phyloP scores from a whole-genome alignment of 1,140 invertebrate species.

The Drosophila serrata region DNA sequence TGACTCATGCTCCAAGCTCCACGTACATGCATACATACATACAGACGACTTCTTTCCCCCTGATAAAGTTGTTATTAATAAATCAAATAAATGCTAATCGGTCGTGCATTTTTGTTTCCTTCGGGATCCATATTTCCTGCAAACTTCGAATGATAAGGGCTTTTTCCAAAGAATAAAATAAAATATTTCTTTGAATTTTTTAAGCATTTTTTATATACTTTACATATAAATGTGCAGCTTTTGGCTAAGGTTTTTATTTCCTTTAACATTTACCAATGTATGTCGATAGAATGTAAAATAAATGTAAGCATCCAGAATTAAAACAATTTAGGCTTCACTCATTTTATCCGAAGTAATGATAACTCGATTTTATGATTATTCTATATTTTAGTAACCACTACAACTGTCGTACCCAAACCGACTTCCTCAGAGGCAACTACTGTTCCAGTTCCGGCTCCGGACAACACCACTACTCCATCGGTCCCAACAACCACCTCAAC shows the following conservation, averaged over 20 bases:
- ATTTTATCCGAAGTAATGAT: background rate
- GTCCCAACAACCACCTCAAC: constrained; percentile 47
- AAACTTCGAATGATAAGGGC: background rate
- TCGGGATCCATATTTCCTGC: background rate
- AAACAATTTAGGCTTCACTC: no score
- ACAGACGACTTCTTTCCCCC: background rate
- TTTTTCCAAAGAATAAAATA: background rate
- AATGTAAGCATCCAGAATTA: no score
- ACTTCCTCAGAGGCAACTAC: constrained; percentile 30
- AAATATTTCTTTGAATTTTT: no score
- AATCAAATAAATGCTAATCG: constrained; percentile 5
- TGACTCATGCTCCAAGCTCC: constrained; percentile 15
- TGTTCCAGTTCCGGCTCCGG: constrained; percentile 22
- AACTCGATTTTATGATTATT: background rate
- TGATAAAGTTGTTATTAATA: constrained; percentile 12
- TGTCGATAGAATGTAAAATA: no score
- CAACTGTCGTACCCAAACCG: constrained; percentile 14
- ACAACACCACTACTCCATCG: constrained; percentile 28
- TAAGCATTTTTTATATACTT: no score
- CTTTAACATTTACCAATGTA: no score
- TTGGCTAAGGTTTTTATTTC: no score
- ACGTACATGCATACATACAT: background rate
- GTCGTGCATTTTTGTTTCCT: background rate
- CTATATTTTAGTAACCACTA: constrained; percentile 1
- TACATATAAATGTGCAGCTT: no score